These are phyloP conservation scores for Hydropsyche tenuis DNA, from an alignment of 1,140 invertebrate species.

Conservation along the genomic window DNA sequence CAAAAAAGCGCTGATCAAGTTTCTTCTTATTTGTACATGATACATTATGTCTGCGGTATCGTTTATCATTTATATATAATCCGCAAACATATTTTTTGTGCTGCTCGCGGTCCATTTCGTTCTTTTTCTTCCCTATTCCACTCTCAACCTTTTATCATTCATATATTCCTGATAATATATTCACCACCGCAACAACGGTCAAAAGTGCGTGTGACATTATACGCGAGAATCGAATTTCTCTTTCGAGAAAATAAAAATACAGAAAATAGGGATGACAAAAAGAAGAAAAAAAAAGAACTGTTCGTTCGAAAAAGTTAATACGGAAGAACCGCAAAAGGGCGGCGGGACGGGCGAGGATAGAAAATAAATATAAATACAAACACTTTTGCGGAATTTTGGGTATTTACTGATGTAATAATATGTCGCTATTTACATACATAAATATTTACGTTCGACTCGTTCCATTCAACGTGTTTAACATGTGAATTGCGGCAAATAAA, in stretches of 20 bases:
- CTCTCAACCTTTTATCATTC: constrained; percentile 17
- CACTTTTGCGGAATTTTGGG: constrained; percentile 21
- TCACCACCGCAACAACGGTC: constrained; percentile 17
- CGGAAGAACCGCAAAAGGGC: constrained; percentile 2
- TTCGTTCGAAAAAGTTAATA: constrained; percentile 9
- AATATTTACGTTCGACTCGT: constrained; percentile 10
- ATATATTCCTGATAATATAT: constrained; percentile 25
- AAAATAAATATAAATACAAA: constrained; percentile 17
- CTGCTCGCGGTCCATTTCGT: constrained; percentile 27
- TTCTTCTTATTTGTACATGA: constrained; percentile 39
- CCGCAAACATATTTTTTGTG: constrained; percentile 32
- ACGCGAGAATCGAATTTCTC: constrained; percentile 25
- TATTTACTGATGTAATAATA: constrained; percentile 28
- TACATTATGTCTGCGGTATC: constrained; percentile 38
- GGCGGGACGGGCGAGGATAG: no score
- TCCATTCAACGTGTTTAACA: constrained; percentile 18
- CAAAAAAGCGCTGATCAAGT: constrained; percentile 37
- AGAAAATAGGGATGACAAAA: neutral
- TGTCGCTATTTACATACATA: constrained; percentile 24
- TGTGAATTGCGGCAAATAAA: constrained; percentile 19
- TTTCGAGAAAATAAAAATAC: neutral
- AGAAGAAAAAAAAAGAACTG: neutral
- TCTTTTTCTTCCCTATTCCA: constrained; percentile 21
- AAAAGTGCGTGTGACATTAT: constrained; percentile 28
- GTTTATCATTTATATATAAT: constrained; percentile 40